Base-by-base conservation (phyloP, 2,888 invertebrate genomes). In the Siphlonurus alternatus region DNA sequence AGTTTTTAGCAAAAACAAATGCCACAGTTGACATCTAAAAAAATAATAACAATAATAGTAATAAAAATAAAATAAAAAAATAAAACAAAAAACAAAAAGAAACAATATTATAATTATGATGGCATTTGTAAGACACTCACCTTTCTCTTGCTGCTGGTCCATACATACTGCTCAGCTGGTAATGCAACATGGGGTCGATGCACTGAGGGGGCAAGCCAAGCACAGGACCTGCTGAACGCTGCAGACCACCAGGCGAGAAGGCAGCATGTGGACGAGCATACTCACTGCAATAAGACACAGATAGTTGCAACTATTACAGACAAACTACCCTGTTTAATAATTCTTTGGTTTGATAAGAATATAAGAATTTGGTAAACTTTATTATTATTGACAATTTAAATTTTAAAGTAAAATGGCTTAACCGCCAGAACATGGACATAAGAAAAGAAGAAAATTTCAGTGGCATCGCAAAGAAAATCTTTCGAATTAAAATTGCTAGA, bases 221-320 rank as follows among this genome's bases (percentile, higher is more conserved):
- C 2, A 72, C 70, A 5, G 70, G 56, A 20, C 56, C 67, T 66
- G 68, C 66, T 20, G 70, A 68, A 65, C 70, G 67, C 25, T 70
- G 67, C 53, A 70, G 66, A 63, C 71, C 70, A 24, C 80, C 80
- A 1, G 82, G 93, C 79, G 80, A 93, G 68, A 81, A 93, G 10
- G 92, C 92, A 61, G 90, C 89, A 74, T 95, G 95, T 0, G 96
- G 95, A 69, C 95, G 80, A 5, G 94, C 94, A 74, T 95, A 95
- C 74, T 96, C 96, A 85, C 70, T 76, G 68, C 5, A 69, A 65
- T 56, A n/a, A n/a, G n/a, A n/a, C n/a, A n/a, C n/a, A n/a, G n/a
- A 64, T 65, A 63, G 64, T 67, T 23, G 7, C 59, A 59, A 53
- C n/a, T 18, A 60, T 54, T 23, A 24, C 22, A 23, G 1, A 1